Percentiles rank a stretch among this genome's conserved stretches.
Evolutionary conservation across 2,888 invertebrate species (phyloP).

Genomic region (Smittia aterrima): DNA sequence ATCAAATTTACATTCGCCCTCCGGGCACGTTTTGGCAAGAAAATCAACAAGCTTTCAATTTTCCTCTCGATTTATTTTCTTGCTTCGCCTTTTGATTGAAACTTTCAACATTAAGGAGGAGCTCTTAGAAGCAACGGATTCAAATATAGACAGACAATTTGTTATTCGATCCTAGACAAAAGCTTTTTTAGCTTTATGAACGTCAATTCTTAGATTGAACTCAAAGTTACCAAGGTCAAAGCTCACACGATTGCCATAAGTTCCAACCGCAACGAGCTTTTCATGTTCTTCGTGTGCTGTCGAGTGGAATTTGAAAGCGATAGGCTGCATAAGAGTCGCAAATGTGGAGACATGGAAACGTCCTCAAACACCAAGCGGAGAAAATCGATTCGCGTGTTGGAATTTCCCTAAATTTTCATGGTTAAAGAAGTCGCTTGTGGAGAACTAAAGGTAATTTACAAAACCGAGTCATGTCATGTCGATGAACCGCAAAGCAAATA

Average conservation of each 20-base stretch:
- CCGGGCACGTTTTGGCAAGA: not conserved
- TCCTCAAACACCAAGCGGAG: not conserved
- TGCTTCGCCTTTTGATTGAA: no score
- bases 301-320: not conserved
- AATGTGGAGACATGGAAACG: not conserved
- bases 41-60: constrained; percentile 11
- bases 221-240: not conserved
- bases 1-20: not conserved
- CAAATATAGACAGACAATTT: no score
- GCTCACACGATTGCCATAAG: not conserved
- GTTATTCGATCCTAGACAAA: not conserved
- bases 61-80: not conserved
- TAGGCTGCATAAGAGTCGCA: not conserved
- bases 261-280: not conserved
- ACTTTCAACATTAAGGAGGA: no score
- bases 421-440: not conserved
- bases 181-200: not conserved
- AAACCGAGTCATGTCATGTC: not conserved
- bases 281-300: not conserved
- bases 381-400: not conserved
- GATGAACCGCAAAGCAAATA: not conserved
- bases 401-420: not conserved
- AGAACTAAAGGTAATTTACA: not conserved
- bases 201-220: not conserved
- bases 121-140: no score